phyloP scores from a whole-genome alignment of 2,888 invertebrate species.

The Trichogramma evanescens region DNA sequence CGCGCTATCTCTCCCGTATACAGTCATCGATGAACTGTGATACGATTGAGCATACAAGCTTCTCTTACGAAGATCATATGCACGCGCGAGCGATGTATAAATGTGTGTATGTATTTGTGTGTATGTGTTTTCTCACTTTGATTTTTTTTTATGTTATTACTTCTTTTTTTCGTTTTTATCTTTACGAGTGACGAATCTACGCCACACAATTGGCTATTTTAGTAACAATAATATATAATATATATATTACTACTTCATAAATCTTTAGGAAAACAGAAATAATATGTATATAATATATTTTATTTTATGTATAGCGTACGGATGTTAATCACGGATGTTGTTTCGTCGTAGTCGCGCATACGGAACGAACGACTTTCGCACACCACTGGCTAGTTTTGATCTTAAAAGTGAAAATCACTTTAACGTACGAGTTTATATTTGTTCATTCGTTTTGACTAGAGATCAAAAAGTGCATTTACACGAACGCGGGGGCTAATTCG shows the following conservation, averaged over 20 bases:
- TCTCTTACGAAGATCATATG: background rate
- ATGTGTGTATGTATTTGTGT: background rate
- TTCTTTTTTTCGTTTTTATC: constrained; percentile 3
- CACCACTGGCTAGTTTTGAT: too few species aligned
- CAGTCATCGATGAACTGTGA: constrained; percentile 17
- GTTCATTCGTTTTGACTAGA: background rate
- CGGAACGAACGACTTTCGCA: too few species aligned
- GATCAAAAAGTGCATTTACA: too few species aligned
- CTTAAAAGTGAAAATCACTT: too few species aligned
- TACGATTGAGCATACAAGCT: constrained; percentile 12
- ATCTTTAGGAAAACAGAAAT: constrained; percentile 5
- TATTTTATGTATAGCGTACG: too few species aligned
- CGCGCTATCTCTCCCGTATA: background rate
- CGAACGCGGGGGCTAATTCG: background rate
- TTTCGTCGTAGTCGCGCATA: too few species aligned
- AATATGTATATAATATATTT: too few species aligned
- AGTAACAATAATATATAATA: constrained; percentile 15
- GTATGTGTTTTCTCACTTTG: too few species aligned
- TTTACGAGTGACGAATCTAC: constrained; percentile 20
- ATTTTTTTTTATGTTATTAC: background rate
- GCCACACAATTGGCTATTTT: constrained; percentile 4
- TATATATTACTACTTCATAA: constrained; percentile 13
- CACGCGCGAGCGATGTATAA: constrained; percentile 5
- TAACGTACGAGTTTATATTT: too few species aligned
- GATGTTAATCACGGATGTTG: background rate